Percentiles rank a stretch among this genome's conserved stretches.
Evolutionary conservation across 2,888 invertebrate genomes (phyloP).

Genomic region (Rhingia rostrata): DNA sequence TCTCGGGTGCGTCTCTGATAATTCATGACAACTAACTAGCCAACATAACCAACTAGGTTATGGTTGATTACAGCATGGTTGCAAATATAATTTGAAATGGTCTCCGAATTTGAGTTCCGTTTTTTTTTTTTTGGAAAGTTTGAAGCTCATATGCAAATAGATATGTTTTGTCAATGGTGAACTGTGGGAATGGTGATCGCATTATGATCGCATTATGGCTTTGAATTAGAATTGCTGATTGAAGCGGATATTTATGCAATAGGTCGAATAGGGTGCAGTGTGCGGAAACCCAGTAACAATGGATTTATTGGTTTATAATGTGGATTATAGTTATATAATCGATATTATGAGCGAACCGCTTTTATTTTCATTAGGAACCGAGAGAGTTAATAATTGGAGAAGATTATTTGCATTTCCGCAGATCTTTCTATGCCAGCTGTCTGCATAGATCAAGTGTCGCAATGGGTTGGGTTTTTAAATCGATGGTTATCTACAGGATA

Average conservation of each 20-base stretch:
- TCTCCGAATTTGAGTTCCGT: background rate
- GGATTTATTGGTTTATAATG: conserved; percentile 21
- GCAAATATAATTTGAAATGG: conserved; percentile 57
- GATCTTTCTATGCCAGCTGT: too few species aligned
- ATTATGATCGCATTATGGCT: conserved; percentile 11
- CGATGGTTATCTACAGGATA: too few species aligned
- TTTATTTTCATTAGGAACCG: conserved; percentile 5
- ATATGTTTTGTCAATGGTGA: conserved; percentile 33
- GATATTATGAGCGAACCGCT: conserved; percentile 5
- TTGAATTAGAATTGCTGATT: conserved; percentile 49
- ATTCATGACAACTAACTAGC: conserved; percentile 57
- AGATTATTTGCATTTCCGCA: too few species aligned
- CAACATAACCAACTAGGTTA: conserved; percentile 42
- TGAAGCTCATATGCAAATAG: conserved; percentile 62
- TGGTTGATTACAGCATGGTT: conserved; percentile 69
- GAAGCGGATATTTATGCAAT: conserved; percentile 55
- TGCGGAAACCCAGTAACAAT: conserved; percentile 2
- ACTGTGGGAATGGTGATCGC: conserved; percentile 51
- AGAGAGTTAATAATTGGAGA: too few species aligned
- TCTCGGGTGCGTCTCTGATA: conserved; percentile 57
- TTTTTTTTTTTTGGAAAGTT: conserved; percentile 59
- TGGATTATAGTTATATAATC: conserved; percentile 39
- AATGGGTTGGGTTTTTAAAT: too few species aligned
- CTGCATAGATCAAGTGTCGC: too few species aligned
- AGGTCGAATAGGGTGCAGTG: conserved; percentile 18